A percentile compares a stretch with the other conserved stretches of the same genome.
These are phyloP conservation scores for Caenorhabditis brenneri DNA, from an alignment of 1,140 invertebrate genomes.

Conservation along the genomic window DNA sequence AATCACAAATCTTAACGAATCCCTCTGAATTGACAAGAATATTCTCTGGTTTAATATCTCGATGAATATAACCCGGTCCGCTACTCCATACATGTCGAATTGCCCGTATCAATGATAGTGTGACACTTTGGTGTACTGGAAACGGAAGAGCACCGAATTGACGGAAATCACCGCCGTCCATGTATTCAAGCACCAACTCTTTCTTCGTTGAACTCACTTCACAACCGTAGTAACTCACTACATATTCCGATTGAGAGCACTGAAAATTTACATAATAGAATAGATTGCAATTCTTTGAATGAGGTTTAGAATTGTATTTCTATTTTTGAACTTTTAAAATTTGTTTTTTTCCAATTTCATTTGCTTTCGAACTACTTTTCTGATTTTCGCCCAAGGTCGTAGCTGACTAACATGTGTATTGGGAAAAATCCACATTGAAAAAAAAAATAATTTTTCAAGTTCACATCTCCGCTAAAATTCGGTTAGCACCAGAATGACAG, in stretches of 20 bases:
- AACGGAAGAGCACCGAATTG: not conserved
- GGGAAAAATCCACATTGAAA: too few relatives aligned
- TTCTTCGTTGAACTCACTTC: conserved; percentile 13
- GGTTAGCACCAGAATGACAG: too few relatives aligned
- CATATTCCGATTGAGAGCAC: conserved; percentile 10
- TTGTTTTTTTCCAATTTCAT: too few relatives aligned
- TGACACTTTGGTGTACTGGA: conserved; percentile 12
- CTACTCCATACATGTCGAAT: conserved; percentile 17
- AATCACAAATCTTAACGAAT: conserved; percentile 20
- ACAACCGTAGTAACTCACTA: conserved; percentile 6
- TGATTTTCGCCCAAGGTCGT: not conserved
- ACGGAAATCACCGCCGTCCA: not conserved
- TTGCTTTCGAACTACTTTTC: too few relatives aligned
- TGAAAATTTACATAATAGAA: too few relatives aligned
- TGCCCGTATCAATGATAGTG: not conserved
- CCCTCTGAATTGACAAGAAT: not conserved
- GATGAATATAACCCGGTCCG: conserved; percentile 1
- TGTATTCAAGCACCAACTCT: not conserved
- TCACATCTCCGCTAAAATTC: too few relatives aligned
- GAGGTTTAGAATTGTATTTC: too few relatives aligned
- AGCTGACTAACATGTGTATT: too few relatives aligned
- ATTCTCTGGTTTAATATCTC: conserved; percentile 30
- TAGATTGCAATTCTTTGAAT: too few relatives aligned
- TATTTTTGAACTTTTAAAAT: too few relatives aligned
- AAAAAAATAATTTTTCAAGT: too few relatives aligned